phyloP scores from a whole-genome alignment of 2,797 vertebrate species.

The Sebastes matsubarae region DNA sequence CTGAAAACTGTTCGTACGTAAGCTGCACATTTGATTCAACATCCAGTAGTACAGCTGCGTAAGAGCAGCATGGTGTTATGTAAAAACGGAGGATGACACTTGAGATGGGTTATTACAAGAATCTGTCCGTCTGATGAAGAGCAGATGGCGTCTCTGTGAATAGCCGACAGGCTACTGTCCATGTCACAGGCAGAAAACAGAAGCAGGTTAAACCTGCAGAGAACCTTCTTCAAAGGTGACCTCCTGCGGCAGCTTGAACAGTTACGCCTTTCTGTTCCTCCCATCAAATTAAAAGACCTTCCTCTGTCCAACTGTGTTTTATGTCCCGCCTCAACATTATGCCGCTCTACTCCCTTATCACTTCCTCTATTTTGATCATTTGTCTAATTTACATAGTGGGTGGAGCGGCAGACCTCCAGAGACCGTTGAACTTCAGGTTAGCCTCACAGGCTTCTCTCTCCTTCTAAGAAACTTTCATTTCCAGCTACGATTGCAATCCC shows the following conservation, averaged over 20 bases:
- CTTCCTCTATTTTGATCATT: neutral
- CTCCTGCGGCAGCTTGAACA: neutral
- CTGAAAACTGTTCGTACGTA: neutral
- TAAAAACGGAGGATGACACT: conserved; percentile 18
- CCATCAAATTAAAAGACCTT: neutral
- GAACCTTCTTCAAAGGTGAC: conserved; percentile 1
- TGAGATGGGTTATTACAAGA: conserved; percentile 49
- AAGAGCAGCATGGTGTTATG: conserved; percentile 5
- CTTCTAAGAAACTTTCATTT: conserved; percentile 3
- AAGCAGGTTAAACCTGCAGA: conserved; percentile 44
- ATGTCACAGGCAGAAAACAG: neutral
- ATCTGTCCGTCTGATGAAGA: conserved; percentile 40
- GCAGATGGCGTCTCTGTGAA: conserved; percentile 38
- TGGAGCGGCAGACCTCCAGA: neutral
- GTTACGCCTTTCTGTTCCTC: neutral
- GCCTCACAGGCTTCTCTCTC: neutral
- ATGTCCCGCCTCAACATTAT: neutral
- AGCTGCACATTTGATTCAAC: neutral
- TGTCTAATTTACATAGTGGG: neutral
- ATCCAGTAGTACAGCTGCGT: neutral
- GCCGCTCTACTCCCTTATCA: neutral
- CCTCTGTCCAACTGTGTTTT: neutral
- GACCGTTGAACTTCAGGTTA: neutral
- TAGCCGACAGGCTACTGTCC: conserved; percentile 35
- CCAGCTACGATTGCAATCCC: neutral